phyloP scores from a whole-genome alignment of 1,140 invertebrate genomes.

The Nymphalis io region DNA sequence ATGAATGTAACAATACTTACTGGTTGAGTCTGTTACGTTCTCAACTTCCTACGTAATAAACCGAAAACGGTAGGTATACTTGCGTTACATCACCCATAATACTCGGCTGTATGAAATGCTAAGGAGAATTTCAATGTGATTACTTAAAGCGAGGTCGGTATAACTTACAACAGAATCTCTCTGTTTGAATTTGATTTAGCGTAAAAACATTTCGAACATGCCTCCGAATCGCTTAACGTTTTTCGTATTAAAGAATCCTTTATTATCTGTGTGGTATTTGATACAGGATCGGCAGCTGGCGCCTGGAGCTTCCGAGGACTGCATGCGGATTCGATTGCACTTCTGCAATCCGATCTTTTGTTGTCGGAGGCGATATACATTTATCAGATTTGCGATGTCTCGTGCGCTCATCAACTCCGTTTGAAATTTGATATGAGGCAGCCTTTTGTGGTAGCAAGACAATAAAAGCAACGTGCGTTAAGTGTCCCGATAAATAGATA shows the following conservation, averaged over 20 bases:
- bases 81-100: conserved; percentile 41
- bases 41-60: conserved; percentile 27
- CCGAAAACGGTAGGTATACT: conserved; percentile 29
- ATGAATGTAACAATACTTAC: conserved; percentile 11
- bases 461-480: conserved; percentile 56
- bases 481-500: conserved; percentile 33
- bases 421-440: conserved; percentile 57
- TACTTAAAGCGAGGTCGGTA: conserved; percentile 52
- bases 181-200: conserved; percentile 72
- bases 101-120: conserved; percentile 34
- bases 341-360: conserved; percentile 72
- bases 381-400: conserved; percentile 70
- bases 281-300: conserved; percentile 67
- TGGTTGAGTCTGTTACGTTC: conserved; percentile 22
- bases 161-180: conserved; percentile 60
- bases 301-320: conserved; percentile 71
- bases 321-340: conserved; percentile 60
- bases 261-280: conserved; percentile 65
- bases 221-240: conserved; percentile 64
- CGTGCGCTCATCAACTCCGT: conserved; percentile 65
- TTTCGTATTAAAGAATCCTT: conserved; percentile 73
- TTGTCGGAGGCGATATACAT: conserved; percentile 71
- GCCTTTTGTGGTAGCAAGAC: conserved; percentile 65
- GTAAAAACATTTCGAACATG: conserved; percentile 67
- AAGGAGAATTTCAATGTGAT: conserved; percentile 49